Base-by-base conservation (phyloP, 92 coral and sea anemone genomes). In the Isaurus tuberculatus region DNA sequence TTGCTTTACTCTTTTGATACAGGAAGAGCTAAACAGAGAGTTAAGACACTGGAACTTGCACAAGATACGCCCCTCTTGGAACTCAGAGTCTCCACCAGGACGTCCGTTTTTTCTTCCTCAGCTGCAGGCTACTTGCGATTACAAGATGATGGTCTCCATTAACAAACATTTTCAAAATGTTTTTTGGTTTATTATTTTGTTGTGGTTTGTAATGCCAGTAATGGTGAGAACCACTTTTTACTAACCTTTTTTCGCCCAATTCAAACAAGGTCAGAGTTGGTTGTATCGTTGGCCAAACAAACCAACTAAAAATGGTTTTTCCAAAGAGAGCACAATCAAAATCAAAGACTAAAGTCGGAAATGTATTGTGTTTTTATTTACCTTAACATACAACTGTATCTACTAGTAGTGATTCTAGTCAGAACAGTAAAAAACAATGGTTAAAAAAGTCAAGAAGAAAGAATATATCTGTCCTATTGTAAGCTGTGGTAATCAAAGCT, bases 1-100 rank as follows among this genome's bases (percentile, higher is more conserved):
- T 34, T 68, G 46, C 46, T 69, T 69, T 37, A 33, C 73, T 69
- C 46, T 37, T 26, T 69, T 69, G 29, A 69, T 69, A 69, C 73
- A 69, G 73, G 73, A 69, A 69, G 73, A 69, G 46, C 48, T 69
- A 69, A 48, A 48, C 55, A 48, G 53, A 46, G 55, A 8, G 17
- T 48, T 16, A 48, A 48, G 55, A 48, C 17, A 48, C 55, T 65
- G 36, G 36, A 32, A 65, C 70, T 65, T 28, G 70, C 70, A 65
- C 70, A 65, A 65, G 32, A 26, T 65, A 29, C 70, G 70, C 36
- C 36, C 42, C 70, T 65, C 70, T 32, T 10, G 34, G 36, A 65
- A 65, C 70, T 27, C 70, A 27, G 70, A 65, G 36, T 65, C 70
- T 65, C 70, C 36, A 32, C 70, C 70, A 65, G 36, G 70, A 27